Evolutionary conservation across 1,140 invertebrate species (phyloP).

Genomic region (Micrasema longulum): DNA sequence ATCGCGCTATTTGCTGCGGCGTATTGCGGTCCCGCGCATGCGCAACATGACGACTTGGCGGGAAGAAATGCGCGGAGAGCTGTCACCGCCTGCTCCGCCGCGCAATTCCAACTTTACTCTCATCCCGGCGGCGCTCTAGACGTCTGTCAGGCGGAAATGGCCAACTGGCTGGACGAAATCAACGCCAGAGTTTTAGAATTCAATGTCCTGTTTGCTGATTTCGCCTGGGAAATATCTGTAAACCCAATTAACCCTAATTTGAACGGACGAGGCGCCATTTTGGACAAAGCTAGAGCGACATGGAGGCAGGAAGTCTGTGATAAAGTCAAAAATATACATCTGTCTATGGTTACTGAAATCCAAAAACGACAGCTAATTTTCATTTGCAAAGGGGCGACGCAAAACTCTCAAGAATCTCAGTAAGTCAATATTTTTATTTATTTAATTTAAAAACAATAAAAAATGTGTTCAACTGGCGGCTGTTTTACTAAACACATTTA

Average conservation of each 20-base stretch:
- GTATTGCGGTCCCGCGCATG: too few relatives aligned
- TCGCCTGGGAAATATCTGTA: conserved; percentile 45
- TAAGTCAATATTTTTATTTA: too few relatives aligned
- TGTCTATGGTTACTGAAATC: conserved; percentile 16
- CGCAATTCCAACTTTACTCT: neutral
- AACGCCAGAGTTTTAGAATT: conserved; percentile 41
- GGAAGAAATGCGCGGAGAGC: too few relatives aligned
- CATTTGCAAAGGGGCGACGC: conserved; percentile 44
- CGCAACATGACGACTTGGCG: too few relatives aligned
- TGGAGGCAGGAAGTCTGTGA: conserved; percentile 42
- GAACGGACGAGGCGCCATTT: conserved; percentile 23
- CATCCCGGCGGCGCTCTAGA: conserved; percentile 19
- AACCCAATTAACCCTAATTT: conserved; percentile 27
- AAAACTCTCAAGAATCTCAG: conserved; percentile 42
- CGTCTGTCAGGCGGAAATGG: conserved; percentile 12
- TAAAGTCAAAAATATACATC: conserved; percentile 2
- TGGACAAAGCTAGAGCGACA: conserved; percentile 27
- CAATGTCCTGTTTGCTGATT: conserved; percentile 46
- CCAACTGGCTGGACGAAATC: conserved; percentile 41
- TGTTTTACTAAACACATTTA: neutral
- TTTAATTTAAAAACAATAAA: too few relatives aligned
- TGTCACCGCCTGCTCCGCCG: too few relatives aligned
- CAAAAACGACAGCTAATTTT: conserved; percentile 44
- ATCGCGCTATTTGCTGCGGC: too few relatives aligned
- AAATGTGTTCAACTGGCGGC: too few relatives aligned